phyloP scores from a whole-genome alignment of 2,888 invertebrate species.

The Campoplex nolae region DNA sequence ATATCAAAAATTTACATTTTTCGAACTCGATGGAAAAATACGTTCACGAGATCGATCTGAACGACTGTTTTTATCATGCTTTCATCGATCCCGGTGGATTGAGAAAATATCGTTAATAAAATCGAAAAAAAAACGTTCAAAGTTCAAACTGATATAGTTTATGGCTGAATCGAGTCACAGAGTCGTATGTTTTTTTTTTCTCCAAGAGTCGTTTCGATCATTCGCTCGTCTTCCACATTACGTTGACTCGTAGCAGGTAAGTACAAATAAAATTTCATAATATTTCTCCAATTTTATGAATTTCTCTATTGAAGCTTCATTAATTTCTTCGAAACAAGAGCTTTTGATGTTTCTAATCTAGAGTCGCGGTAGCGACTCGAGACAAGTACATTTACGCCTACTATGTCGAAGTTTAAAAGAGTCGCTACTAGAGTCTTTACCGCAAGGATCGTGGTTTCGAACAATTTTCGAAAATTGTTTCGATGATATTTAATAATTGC shows the following conservation, averaged over 20 bases:
- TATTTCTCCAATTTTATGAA: background rate
- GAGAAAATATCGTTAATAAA: background rate
- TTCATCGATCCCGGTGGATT: background rate
- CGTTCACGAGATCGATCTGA: background rate
- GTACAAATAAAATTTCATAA: background rate
- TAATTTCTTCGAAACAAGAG: background rate
- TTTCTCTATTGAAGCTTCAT: background rate
- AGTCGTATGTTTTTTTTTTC: background rate
- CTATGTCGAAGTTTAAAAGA: too few relatives aligned
- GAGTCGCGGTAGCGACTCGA: too few relatives aligned
- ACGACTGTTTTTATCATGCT: background rate
- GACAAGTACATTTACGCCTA: too few relatives aligned
- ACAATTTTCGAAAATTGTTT: too few relatives aligned
- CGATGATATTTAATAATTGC: too few relatives aligned
- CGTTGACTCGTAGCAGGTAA: background rate
- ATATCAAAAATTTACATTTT: constrained; percentile 31
- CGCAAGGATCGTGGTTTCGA: too few relatives aligned
- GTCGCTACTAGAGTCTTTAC: too few relatives aligned
- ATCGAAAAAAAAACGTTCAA: background rate
- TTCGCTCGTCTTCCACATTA: background rate
- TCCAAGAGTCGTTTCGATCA: background rate
- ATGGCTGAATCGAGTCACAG: background rate
- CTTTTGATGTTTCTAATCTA: too few relatives aligned
- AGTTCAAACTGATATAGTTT: background rate
- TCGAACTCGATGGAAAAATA: constrained; percentile 1